These are phyloP conservation scores for Philereme vetulata DNA, from an alignment of 2,888 invertebrate genomes.

Conservation along the genomic window DNA sequence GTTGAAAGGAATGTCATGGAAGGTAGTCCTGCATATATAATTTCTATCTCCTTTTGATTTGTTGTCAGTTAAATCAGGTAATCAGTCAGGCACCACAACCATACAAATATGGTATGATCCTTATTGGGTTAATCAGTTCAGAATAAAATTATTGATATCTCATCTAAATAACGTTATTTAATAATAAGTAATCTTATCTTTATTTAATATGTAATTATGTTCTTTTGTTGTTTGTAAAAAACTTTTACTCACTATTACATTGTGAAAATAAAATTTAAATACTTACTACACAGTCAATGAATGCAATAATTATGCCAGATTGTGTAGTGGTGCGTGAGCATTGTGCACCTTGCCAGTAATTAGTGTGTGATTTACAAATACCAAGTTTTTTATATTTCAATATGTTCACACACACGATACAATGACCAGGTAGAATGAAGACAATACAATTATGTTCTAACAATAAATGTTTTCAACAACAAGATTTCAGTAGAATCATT, in stretches of 20 bases:
- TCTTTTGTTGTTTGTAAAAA: background rate
- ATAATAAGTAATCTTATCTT: too few relatives aligned
- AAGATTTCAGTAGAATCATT: too few relatives aligned
- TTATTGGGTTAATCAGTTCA: too few relatives aligned
- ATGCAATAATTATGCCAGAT: constrained; percentile 44
- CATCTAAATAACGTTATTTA: too few relatives aligned
- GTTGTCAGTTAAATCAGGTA: too few relatives aligned
- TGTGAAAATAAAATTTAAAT: constrained; percentile 31
- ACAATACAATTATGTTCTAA: background rate
- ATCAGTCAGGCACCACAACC: too few relatives aligned
- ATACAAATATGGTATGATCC: too few relatives aligned
- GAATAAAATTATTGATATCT: too few relatives aligned
- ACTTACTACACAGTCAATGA: constrained; percentile 37
- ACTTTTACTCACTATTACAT: constrained; percentile 12
- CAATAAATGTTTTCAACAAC: background rate
- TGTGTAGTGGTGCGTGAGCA: constrained; percentile 49
- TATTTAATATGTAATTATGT: too few relatives aligned
- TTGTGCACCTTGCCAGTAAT: constrained; percentile 43
- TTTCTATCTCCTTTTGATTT: constrained; percentile 16
- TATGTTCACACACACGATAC: constrained; percentile 30
- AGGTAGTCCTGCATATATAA: constrained; percentile 21
- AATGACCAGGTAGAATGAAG: constrained; percentile 25
- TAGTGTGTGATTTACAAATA: constrained; percentile 37
- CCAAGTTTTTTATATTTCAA: constrained; percentile 32
- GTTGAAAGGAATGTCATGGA: constrained; percentile 22